Evolutionary conservation across 2,113 vertebrate genomes (phyloP).

Genomic region (Brienomyrus brachyistius): DNA sequence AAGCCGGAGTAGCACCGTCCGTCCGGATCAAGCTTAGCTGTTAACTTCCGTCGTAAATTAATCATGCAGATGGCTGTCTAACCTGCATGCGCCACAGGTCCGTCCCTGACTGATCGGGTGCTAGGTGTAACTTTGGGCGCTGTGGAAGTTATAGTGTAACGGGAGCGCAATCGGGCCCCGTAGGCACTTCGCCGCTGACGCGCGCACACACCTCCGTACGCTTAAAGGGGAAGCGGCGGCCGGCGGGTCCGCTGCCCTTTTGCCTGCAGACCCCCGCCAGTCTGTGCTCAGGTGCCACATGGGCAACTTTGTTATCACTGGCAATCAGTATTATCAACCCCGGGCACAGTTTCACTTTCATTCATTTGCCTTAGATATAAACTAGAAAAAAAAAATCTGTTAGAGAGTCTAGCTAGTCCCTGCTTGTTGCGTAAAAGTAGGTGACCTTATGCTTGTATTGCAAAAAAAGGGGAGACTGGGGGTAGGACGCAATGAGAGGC

Average conservation of each 20-base stretch:
- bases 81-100: neutral
- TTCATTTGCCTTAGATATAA: neutral
- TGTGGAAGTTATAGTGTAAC: neutral
- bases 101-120: neutral
- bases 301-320: neutral
- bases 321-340: neutral
- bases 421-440: neutral
- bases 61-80: neutral
- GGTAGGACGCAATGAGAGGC: too few species aligned
- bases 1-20: neutral
- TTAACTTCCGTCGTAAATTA: neutral
- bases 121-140: neutral
- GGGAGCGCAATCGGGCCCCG: neutral
- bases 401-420: neutral
- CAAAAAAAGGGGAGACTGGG: neutral
- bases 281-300: neutral
- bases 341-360: neutral
- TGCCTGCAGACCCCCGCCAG: slow-evolving; percentile 8
- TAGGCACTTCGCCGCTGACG: slow-evolving; percentile 2
- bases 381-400: neutral
- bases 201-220: neutral
- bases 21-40: neutral
- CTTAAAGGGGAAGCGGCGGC: slow-evolving; percentile 10
- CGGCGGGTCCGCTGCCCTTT: neutral
- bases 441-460: neutral